phyloP scores from a whole-genome alignment of 1,140 invertebrate species.

The Euglossa dilemma region DNA sequence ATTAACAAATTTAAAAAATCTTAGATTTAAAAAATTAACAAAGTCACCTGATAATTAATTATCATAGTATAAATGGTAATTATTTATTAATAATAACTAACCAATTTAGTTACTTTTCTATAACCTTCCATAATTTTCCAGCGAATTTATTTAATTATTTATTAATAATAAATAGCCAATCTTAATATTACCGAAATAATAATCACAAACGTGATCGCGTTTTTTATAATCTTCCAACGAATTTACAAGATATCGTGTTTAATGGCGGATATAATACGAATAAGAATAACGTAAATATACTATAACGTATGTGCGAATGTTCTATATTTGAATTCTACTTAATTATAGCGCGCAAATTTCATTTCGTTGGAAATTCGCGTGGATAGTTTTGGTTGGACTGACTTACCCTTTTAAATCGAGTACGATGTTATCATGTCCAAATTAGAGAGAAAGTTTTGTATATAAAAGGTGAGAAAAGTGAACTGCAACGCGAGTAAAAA shows the following conservation, averaged over 20 bases:
- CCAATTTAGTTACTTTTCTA: no score
- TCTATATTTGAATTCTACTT: slow-evolving; percentile 1
- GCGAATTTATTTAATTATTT: no score
- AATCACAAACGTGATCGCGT: background rate
- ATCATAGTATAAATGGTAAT: background rate
- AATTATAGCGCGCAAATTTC: slow-evolving; percentile 32
- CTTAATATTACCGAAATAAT: background rate
- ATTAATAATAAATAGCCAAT: no score
- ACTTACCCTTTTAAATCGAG: slow-evolving; percentile 51
- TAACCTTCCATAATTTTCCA: no score
- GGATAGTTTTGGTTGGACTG: background rate
- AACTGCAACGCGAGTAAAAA: slow-evolving; percentile 46
- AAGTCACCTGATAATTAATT: no score
- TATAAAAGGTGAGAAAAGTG: background rate
- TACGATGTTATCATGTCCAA: slow-evolving; percentile 33
- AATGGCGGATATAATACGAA: background rate
- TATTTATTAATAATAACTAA: background rate
- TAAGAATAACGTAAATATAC: background rate
- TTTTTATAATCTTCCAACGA: background rate
- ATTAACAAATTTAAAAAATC: background rate
- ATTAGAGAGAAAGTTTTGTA: background rate
- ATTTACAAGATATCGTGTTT: background rate
- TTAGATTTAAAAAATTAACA: background rate
- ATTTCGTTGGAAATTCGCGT: background rate
- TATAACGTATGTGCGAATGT: background rate